Base-by-base conservation (phyloP, 2,888 invertebrate species). In the Temnothorax ravouxi region DNA sequence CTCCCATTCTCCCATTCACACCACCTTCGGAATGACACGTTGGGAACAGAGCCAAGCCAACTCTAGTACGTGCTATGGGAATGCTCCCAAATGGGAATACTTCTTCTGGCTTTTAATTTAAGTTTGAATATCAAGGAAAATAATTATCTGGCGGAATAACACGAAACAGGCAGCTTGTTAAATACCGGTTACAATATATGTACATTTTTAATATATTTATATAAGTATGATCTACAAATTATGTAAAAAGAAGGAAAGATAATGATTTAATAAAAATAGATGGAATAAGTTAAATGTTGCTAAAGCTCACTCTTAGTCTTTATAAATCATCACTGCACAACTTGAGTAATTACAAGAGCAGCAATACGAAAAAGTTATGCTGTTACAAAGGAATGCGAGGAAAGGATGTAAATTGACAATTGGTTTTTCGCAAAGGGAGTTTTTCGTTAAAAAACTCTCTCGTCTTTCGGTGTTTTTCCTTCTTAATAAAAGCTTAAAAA, bases 1-100 rank as follows among this genome's bases (percentile, higher is more conserved):
- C 34, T 47, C 25, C 25, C 47, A 29, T 67, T 67, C 47, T 54
- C 47, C 38, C 79, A 71, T 71, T 87, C 89, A 87, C 84, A 69
- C 79, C 75, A 72, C 54, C 77, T 76, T 82, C 52, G 77, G 64
- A 82, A 82, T 82, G 81, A 82, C 81, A 82, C 81, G 76, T 82
- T 76, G 76, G 76, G 76, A 82, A 82, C 62, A 21, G 64, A 64
- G 81, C 81, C 76, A 82, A 82, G 54, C 81, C 54, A 54, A 82
- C 47, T 82, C 64, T 56, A 56, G 77, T 52, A 76, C 29, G 54
- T 41, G n/a, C 62, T 64, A 47, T 54, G 64, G 74, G 34, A 62
- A 52, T 69, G 25, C 61, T 47, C 29, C 44, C 76, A 76, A 76
- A 76, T 75, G 77, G 75, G 76, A 82, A 82, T 82, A 76, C 76